These are phyloP conservation scores for Aphis gossypii DNA, from an alignment of 1,140 invertebrate species.

Conservation along the genomic window DNA sequence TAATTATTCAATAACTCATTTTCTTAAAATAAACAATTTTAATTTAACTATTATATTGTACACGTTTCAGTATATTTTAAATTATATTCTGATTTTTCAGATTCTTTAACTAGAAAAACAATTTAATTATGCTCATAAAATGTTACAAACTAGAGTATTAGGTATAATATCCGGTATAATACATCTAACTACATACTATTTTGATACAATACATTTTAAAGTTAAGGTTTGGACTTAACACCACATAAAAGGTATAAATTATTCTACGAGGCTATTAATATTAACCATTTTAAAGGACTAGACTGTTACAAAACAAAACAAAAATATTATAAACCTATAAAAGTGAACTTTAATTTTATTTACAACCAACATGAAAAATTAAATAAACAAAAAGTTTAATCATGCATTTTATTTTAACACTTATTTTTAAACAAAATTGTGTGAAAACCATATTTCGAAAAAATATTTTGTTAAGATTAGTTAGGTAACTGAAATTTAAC, in stretches of 20 bases:
- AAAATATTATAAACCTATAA: constrained; percentile 37
- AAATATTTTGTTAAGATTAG: neutral
- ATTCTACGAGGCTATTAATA: neutral
- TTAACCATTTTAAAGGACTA: constrained; percentile 26
- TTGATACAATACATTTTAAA: constrained; percentile 18
- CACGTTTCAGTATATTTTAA: neutral
- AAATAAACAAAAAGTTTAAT: constrained; percentile 14
- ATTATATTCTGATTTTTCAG: neutral
- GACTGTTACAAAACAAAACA: constrained; percentile 34
- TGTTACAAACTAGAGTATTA: constrained; percentile 1
- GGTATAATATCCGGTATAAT: neutral
- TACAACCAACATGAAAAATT: constrained; percentile 23
- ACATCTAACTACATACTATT: constrained; percentile 4
- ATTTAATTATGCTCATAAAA: neutral
- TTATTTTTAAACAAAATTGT: neutral
- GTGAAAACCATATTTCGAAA: neutral
- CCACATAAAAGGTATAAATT: neutral
- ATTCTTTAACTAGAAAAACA: neutral
- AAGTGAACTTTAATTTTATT: constrained; percentile 37
- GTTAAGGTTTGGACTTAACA: neutral
- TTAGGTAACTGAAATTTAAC: constrained; percentile 1
- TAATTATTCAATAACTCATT: neutral
- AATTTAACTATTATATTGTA: neutral
- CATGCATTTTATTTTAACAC: neutral
- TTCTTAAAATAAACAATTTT: neutral